These are phyloP conservation scores for Potorous gilbertii DNA, from an alignment of 2,797 vertebrate genomes.

Conservation along the genomic window DNA sequence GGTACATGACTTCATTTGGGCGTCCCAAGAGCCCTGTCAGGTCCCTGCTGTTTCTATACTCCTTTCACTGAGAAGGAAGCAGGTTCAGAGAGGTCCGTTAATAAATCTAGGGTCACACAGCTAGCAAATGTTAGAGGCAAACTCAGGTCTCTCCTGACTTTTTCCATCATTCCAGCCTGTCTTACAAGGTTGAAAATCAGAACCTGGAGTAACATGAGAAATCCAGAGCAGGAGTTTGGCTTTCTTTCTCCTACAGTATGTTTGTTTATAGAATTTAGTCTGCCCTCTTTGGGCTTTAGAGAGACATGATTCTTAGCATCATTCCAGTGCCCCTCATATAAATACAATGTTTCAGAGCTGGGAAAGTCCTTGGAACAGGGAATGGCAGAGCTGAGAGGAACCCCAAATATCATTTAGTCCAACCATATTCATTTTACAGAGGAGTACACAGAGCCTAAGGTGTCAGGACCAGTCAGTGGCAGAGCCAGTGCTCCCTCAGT, in stretches of 20 bases:
- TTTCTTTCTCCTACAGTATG: neutral
- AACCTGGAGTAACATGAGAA: neutral
- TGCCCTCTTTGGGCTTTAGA: neutral
- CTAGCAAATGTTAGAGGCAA: neutral
- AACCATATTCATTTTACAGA: neutral
- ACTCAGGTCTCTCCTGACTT: neutral
- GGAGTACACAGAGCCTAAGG: neutral
- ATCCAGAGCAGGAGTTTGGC: conserved; percentile 5
- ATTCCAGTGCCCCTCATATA: neutral
- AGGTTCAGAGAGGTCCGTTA: neutral
- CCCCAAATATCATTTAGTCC: neutral
- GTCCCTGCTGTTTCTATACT: neutral
- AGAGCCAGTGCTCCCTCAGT: neutral
- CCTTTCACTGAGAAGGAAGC: neutral
- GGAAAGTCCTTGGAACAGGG: no score
- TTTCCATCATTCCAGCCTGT: neutral
- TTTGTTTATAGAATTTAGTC: neutral
- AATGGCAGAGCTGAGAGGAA: no score
- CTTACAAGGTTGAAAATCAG: neutral
- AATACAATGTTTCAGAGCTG: neutral
- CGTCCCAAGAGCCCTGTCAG: neutral
- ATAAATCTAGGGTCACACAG: neutral
- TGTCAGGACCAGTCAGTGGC: neutral
- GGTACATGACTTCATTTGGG: neutral
- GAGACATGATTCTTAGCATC: neutral